A percentile compares a stretch with the other conserved stretches of the same genome.
These are phyloP conservation scores for Kradibia gibbosae DNA, from an alignment of 1,140 invertebrate genomes.

Conservation along the genomic window DNA sequence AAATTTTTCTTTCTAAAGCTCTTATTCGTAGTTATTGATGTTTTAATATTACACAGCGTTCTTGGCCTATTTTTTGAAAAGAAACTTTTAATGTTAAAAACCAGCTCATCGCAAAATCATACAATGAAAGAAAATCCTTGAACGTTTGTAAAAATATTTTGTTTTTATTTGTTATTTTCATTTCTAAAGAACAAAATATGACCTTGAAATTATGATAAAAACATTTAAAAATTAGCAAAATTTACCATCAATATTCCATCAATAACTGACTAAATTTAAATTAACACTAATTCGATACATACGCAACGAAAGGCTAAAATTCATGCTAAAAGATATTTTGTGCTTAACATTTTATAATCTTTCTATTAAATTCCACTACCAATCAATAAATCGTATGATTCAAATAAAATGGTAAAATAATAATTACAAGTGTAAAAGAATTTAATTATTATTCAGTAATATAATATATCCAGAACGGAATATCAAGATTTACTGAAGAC, in stretches of 20 bases:
- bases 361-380: neutral
- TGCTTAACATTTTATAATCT: neutral
- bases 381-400: neutral
- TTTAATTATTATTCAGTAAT: conserved; percentile 14
- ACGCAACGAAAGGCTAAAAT: too few relatives aligned
- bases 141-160: neutral
- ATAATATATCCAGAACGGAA: conserved; percentile 26
- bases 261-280: neutral
- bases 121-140: neutral
- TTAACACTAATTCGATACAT: neutral
- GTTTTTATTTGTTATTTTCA: neutral
- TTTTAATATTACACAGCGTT: neutral
- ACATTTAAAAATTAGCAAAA: neutral
- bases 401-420: neutral
- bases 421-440: neutral
- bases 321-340: neutral
- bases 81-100: neutral
- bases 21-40: neutral
- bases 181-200: conserved; percentile 1
- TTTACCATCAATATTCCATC: neutral
- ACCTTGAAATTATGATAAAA: neutral
- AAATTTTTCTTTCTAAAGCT: neutral
- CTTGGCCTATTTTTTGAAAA: neutral
- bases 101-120: neutral
- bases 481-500: neutral